phyloP scores from a whole-genome alignment of 1,140 invertebrate species.

The Sycobia sp. region DNA sequence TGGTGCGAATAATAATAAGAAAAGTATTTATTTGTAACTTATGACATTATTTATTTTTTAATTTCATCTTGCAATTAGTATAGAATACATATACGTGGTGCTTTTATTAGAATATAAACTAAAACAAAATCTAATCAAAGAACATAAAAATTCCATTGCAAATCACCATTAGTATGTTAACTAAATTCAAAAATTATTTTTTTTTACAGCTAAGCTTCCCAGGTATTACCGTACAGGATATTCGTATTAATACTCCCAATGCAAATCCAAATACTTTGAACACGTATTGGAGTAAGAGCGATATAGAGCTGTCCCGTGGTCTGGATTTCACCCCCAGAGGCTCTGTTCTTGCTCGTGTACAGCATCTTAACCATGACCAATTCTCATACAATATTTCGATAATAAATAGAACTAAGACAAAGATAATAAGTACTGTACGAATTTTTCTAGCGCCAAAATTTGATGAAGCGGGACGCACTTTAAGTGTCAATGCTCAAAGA shows the following conservation, averaged over 20 bases:
- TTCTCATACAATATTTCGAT: conserved; percentile 69
- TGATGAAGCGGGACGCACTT: conserved; percentile 71
- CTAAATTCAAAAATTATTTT: too few species aligned
- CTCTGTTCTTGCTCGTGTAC: conserved; percentile 71
- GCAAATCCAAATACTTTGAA: conserved; percentile 26
- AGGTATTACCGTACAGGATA: conserved; percentile 65
- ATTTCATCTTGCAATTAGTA: too few species aligned
- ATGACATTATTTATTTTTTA: too few species aligned
- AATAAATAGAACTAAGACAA: conserved; percentile 66
- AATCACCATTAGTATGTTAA: too few species aligned
- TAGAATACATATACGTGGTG: too few species aligned
- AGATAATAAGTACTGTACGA: conserved; percentile 72
- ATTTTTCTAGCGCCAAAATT: conserved; percentile 76
- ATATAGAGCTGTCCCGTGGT: conserved; percentile 74
- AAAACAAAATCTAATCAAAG: too few species aligned
- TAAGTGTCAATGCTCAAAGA: conserved; percentile 70
- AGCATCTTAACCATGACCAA: conserved; percentile 75
- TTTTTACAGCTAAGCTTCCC: conserved; percentile 67
- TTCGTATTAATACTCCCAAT: conserved; percentile 58
- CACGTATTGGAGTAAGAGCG: conserved; percentile 78
- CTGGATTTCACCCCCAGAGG: conserved; percentile 78
- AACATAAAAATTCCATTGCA: neutral
- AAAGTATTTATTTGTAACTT: too few species aligned
- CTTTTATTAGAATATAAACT: neutral
- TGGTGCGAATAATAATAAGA: too few species aligned